Evolutionary conservation across 2,888 invertebrate genomes (phyloP), one percentile per base, ranked within the genome.

Genomic region (Cataglyphis altisquamis): DNA sequence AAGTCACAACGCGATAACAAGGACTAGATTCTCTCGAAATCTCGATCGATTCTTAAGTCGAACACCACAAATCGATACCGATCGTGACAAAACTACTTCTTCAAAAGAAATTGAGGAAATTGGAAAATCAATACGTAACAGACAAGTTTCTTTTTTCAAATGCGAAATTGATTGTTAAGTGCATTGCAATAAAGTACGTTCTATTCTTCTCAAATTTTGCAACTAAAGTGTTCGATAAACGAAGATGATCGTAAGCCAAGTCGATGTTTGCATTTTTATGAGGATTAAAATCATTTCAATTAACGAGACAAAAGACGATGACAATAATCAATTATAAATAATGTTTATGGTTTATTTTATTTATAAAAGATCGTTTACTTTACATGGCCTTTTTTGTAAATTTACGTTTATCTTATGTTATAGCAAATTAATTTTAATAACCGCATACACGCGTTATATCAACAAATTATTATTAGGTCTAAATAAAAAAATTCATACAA

Each of bases 31-130:
- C 60, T 70, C 70, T 80, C 70, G 36, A 21, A 18, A 9, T 32
- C 29, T 70, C 60, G 82, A 85, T 82, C 84, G 62, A 86, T 82
- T 73, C 66, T 57, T 66, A 25, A 82, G 64, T 86, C 86, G 70
- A 48, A 10, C 48, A 70, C n/a, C 25, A 36, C 70, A 32, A 72
- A 60, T 62, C 60, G 78, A 45, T 45, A 32, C 12, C 21, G 70
- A 68, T 68, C 77, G 41, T 21, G 57, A 45, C 32, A 32, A 48
- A 52, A 67, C 77, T 78, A 41, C 29, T 32, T 12, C 6, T 25
- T 55, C 39, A 67, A 29, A 1, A 25, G 25, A 25, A 25, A 25
- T 25, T 12, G 10, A 18, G 32, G 45, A 70, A 72, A 72, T 80
- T 60, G 45, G 78, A 25, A 60, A n/a, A 45, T 25, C 70, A 60